These are phyloP conservation scores for Petrocephalus microphthalmus DNA, from an alignment of 2,113 vertebrate genomes.

Conservation along the genomic window DNA sequence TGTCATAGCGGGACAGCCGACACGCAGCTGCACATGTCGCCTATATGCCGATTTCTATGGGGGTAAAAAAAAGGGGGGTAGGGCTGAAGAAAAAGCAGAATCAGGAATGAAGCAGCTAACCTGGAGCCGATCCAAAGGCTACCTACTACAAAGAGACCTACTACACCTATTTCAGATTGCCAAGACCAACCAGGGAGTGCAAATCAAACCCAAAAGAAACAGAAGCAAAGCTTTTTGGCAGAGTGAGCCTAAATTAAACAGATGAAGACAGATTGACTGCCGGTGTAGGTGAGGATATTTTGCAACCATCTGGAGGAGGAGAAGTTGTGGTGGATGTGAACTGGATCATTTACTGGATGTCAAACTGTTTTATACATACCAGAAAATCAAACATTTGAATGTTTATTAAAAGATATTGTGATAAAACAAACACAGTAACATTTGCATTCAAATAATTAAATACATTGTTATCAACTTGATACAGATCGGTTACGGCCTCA, in stretches of 20 bases:
- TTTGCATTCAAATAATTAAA: slow-evolving; percentile 56
- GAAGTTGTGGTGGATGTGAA: not conserved
- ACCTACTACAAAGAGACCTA: no score
- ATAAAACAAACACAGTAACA: slow-evolving; percentile 47
- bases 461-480: slow-evolving; percentile 53
- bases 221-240: not conserved
- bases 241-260: no score
- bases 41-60: no score
- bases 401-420: slow-evolving; percentile 52
- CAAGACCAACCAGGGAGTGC: not conserved
- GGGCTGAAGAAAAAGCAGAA: not conserved
- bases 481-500: slow-evolving; percentile 34
- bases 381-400: slow-evolving; percentile 37
- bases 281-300: no score
- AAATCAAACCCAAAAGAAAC: not conserved
- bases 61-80: no score
- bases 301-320: no score
- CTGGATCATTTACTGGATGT: not conserved
- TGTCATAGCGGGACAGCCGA: not conserved
- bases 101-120: not conserved
- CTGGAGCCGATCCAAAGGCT: not conserved
- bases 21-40: not conserved
- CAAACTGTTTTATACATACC: not conserved
- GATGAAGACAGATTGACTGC: no score
- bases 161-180: not conserved